Evolutionary conservation across 2,797 vertebrate genomes (phyloP).

Genomic region (Sorex maritimensis): DNA sequence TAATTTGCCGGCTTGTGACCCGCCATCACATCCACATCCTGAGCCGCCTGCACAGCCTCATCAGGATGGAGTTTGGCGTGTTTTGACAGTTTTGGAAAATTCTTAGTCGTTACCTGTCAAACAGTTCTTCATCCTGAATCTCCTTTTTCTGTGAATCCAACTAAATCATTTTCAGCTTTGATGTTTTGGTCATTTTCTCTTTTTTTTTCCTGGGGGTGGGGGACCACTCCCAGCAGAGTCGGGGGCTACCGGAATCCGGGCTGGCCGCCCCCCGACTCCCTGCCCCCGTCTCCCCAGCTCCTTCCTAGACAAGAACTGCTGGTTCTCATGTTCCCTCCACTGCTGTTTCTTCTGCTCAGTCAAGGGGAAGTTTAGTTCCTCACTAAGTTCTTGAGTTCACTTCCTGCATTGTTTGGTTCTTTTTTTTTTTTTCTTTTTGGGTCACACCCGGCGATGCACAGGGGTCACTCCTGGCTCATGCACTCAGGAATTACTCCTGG

Average conservation of each 20-base stretch:
- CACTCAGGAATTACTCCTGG: too few relatives aligned
- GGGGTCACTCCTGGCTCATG: too few relatives aligned
- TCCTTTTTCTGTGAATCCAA: background rate
- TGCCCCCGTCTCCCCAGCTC: background rate
- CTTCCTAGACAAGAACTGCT: background rate
- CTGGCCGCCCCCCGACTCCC: too few relatives aligned
- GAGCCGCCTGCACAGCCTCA: background rate
- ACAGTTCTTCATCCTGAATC: conserved; percentile 14
- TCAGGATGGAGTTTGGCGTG: background rate
- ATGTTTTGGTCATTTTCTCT: background rate
- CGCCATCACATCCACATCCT: too few relatives aligned
- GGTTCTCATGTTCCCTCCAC: background rate
- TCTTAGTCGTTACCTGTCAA: background rate
- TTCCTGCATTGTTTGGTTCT: conserved; percentile 1
- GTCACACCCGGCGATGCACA: too few relatives aligned
- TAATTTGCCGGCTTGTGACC: background rate
- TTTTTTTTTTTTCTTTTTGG: too few relatives aligned
- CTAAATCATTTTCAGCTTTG: background rate
- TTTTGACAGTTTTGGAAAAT: conserved; percentile 33
- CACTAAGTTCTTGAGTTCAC: conserved; percentile 44
- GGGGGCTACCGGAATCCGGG: too few relatives aligned
- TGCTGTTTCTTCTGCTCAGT: background rate
- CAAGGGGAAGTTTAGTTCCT: background rate
- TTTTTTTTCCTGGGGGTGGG: too few relatives aligned
- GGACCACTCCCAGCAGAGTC: too few relatives aligned